phyloP scores from a whole-genome alignment of 2,888 invertebrate species.

The Zonitis immaculata region DNA sequence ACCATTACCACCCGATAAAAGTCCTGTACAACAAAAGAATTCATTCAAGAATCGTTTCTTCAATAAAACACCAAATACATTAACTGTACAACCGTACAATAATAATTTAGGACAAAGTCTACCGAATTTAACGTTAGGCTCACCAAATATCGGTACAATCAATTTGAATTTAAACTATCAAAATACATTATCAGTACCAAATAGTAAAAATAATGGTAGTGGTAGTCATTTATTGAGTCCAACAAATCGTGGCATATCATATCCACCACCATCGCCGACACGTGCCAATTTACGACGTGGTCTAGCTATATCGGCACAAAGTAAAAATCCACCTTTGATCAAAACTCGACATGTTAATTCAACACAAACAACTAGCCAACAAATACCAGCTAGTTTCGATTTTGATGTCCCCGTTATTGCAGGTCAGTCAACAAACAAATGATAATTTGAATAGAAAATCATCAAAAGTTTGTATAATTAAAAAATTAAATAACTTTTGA shows the following conservation, averaged over 20 bases:
- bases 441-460: not conserved
- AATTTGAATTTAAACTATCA: slow-evolving; percentile 45
- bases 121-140: slow-evolving; percentile 63
- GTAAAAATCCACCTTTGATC: slow-evolving; percentile 74
- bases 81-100: slow-evolving; percentile 68
- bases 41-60: slow-evolving; percentile 45
- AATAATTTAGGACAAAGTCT: slow-evolving; percentile 69
- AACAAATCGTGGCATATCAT: slow-evolving; percentile 69
- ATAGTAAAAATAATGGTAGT: slow-evolving; percentile 46
- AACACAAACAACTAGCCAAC: slow-evolving; percentile 41
- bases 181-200: slow-evolving; percentile 56
- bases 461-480: not conserved
- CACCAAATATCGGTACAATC: slow-evolving; percentile 44
- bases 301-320: slow-evolving; percentile 62
- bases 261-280: slow-evolving; percentile 76
- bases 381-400: slow-evolving; percentile 46
- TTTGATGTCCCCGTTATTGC: slow-evolving; percentile 52
- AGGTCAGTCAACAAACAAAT: slow-evolving; percentile 36
- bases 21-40: slow-evolving; percentile 44
- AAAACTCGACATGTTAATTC: slow-evolving; percentile 74
- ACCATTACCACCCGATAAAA: slow-evolving; percentile 49
- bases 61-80: slow-evolving; percentile 61
- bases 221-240: slow-evolving; percentile 53
- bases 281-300: slow-evolving; percentile 63
- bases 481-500: not conserved